phyloP scores from a whole-genome alignment of 2,888 invertebrate species.

The Neoaliturus tenellus region DNA sequence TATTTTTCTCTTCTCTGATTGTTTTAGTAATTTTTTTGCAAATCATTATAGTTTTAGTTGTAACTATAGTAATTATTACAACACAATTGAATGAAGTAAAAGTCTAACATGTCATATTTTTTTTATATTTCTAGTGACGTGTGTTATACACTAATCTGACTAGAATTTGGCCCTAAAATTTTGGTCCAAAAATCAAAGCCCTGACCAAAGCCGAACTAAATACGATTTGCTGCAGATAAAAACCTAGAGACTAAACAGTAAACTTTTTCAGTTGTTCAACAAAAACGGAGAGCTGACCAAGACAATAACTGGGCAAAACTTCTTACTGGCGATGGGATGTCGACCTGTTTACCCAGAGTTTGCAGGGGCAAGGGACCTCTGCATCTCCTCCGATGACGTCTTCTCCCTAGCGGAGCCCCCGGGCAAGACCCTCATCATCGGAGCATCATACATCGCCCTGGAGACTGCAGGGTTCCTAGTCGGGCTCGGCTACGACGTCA shows the following conservation, averaged over 20 bases:
- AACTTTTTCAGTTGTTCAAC: constrained; percentile 67
- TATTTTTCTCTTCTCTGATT: no score
- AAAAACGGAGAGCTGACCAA: constrained; percentile 69
- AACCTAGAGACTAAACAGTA: neutral
- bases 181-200: no score
- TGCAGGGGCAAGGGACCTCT: constrained; percentile 89
- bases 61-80: no score
- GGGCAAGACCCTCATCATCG: constrained; percentile 76
- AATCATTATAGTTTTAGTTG: no score
- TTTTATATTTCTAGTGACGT: no score
- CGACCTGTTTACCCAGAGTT: constrained; percentile 92
- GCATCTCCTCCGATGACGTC: constrained; percentile 77
- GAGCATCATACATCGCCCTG: constrained; percentile 77
- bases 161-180: no score
- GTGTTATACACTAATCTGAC: no score
- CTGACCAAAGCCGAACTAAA: no score
- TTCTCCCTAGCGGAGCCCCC: constrained; percentile 74
- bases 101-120: no score
- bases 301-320: constrained; percentile 80
- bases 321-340: constrained; percentile 95
- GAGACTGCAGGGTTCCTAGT: constrained; percentile 77
- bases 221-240: no score
- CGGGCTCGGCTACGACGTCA: constrained; percentile 73
- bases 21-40: no score
- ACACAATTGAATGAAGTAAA: no score